Conservation (phyloP, 2,797 vertebrate genomes). For the Gila robusta region DNA sequence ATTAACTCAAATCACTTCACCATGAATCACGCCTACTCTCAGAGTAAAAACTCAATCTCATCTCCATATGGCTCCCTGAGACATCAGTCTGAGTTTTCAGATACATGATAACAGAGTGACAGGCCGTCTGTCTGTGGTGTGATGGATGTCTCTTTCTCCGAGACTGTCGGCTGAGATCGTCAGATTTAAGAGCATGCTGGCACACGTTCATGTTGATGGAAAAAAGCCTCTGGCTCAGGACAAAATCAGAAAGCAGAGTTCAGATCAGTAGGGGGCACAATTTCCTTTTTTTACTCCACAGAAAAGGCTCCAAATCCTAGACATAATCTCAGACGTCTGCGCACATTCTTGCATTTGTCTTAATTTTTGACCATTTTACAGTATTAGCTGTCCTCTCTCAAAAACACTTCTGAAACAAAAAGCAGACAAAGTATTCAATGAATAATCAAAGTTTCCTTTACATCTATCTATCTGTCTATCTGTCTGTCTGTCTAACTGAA, state of each 20-base stretch:
- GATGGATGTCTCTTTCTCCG: slow-evolving; percentile 50
- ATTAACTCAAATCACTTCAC: background rate
- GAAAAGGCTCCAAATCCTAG: slow-evolving; percentile 12
- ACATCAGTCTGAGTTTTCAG: slow-evolving; percentile 15
- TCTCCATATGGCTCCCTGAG: slow-evolving; percentile 21
- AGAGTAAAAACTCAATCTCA: background rate
- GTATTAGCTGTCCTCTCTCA: slow-evolving; percentile 3
- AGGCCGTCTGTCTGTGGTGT: slow-evolving; percentile 28
- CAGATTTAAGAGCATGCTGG: slow-evolving; percentile 31
- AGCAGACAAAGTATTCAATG: background rate
- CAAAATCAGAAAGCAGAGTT: background rate
- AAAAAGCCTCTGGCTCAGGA: slow-evolving; percentile 20
- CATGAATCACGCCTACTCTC: background rate
- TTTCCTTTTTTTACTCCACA: slow-evolving; percentile 37
- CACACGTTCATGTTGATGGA: slow-evolving; percentile 23
- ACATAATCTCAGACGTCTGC: slow-evolving; percentile 32
- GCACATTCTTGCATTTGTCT: slow-evolving; percentile 13
- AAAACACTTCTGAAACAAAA: slow-evolving; percentile 21
- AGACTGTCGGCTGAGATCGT: slow-evolving; percentile 25
- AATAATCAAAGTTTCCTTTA: background rate
- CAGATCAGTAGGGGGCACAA: slow-evolving; percentile 49
- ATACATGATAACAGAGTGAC: slow-evolving; percentile 24
- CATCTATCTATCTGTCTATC: no score
- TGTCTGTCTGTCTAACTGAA: background rate
- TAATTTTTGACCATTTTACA: slow-evolving; percentile 12